Percentiles rank a stretch among this genome's conserved stretches.
Conservation (phyloP, 37 sponge, comb jelly and placozoan species). For the Geodia barretti region DNA sequence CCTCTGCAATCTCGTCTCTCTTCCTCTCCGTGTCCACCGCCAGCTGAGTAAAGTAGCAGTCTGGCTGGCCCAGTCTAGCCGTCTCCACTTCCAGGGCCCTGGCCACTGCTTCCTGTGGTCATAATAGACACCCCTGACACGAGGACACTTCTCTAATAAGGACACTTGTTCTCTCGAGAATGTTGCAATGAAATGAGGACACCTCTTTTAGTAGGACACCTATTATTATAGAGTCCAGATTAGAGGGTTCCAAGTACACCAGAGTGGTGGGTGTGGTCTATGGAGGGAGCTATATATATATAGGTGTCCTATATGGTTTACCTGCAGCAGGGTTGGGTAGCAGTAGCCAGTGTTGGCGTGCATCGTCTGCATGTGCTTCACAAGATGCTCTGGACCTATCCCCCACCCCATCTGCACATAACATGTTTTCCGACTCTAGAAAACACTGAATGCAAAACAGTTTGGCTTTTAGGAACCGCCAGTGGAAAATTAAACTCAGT, state of each 20-base stretch:
- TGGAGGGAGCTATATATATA: background rate
- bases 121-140: too few species aligned
- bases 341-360: slow-evolving; percentile 59
- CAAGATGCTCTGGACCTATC: slow-evolving; percentile 81
- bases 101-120: slow-evolving; percentile 83
- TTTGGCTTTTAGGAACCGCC: too few species aligned
- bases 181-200: too few species aligned
- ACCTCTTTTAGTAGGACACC: too few species aligned
- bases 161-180: background rate
- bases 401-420: slow-evolving; percentile 90
- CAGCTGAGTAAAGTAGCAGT: slow-evolving; percentile 82
- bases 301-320: background rate
- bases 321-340: slow-evolving; percentile 77
- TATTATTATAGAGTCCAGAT: too few species aligned
- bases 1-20: slow-evolving; percentile 78
- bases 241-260: too few species aligned
- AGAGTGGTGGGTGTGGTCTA: too few species aligned
- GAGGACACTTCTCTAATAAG: background rate
- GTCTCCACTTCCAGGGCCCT: slow-evolving; percentile 74
- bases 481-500: too few species aligned
- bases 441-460: too few species aligned
- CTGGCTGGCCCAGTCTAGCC: slow-evolving; percentile 43
- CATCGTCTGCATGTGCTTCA: slow-evolving; percentile 69
- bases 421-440: too few species aligned
- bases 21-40: slow-evolving; percentile 49